Percentiles rank a stretch among this genome's conserved stretches.
Evolutionary conservation across 1,140 invertebrate species (phyloP).

Genomic region (Panulirus ornatus): DNA sequence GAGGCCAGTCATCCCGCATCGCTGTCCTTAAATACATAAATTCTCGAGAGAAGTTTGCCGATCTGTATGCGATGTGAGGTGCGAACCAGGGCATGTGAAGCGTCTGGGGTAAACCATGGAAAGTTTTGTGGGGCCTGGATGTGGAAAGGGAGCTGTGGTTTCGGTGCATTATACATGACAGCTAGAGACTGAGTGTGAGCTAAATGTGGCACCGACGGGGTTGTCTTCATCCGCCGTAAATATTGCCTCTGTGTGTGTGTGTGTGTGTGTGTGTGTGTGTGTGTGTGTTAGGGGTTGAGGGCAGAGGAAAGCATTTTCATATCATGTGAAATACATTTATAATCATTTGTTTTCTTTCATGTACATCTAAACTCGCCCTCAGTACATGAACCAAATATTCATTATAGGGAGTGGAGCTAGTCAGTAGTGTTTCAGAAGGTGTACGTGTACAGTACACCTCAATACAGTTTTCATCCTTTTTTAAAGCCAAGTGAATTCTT

Average conservation of each 20-base stretch:
- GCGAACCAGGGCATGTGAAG: background rate
- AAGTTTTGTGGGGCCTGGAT: too few species aligned
- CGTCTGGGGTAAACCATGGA: too few species aligned
- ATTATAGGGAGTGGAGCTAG: too few species aligned
- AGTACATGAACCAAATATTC: too few species aligned
- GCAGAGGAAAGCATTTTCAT: background rate
- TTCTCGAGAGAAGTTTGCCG: background rate
- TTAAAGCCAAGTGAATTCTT: background rate
- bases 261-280: constrained; percentile 35
- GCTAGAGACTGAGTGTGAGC: background rate
- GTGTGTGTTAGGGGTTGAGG: background rate
- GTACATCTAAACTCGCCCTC: too few species aligned
- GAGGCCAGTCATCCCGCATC: background rate
- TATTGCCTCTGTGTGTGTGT: background rate
- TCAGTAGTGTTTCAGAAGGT: constrained; percentile 22
- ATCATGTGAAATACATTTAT: background rate
- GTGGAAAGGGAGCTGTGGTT: too few species aligned
- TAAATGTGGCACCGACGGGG: background rate
- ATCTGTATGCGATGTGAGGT: background rate
- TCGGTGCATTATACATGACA: too few species aligned
- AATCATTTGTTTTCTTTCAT: background rate
- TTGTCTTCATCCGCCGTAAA: background rate
- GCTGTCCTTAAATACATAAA: background rate
- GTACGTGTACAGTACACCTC: background rate
- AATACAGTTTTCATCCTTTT: background rate